Base-by-base conservation (phyloP, 2,888 invertebrate genomes). In the Lymantria monacha region DNA sequence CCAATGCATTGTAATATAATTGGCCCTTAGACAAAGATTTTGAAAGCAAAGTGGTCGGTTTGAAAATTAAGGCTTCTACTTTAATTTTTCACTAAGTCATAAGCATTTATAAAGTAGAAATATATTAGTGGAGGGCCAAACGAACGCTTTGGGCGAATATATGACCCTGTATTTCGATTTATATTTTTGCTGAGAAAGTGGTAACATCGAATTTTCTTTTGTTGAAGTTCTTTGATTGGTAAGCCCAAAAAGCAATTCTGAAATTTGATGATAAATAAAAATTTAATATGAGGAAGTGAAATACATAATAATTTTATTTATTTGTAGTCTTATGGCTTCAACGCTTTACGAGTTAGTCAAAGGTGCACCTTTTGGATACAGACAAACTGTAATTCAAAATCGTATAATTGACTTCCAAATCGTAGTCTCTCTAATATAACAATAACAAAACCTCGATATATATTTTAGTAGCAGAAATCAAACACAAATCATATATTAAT, bases 21-120 rank as follows among this genome's bases (percentile, higher is more conserved):
- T 79, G 72, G 63, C 66, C 62, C 70, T 72, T 66, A 76, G 70
- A 80, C 76, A 83, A 82, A 79, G 77, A 77, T 81, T 74, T 72
- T 70, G 70, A 72, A 71, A 69, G 53, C 68, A 64, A 75, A 76
- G 70, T 74, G 71, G 69, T 65, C 66, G 58, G 72, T 72, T 73
- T 78, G 76, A 73, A 75, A 74, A 77, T 79, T 81, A 79, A 75
- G 70, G 22, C 74, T 64, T 74, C 85, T 73, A 70, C 75, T 80
- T 85, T 85, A 74, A 81, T 86, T 86, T 86, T 82, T 77, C 82
- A 80, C 83, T 72, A 69, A 83, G 85, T 83, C 74, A 75, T 66
- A 67, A 72, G 74, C 69, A 73, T 76, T 78, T 84, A 76, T 80
- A 74, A 78, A 79, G 76, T 73, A 76, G 76, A 80, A 83, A 72